A percentile compares a stretch with the other conserved stretches of the same genome.
Conservation (phyloP, 2,888 invertebrate genomes). For the Clostera curtula region DNA sequence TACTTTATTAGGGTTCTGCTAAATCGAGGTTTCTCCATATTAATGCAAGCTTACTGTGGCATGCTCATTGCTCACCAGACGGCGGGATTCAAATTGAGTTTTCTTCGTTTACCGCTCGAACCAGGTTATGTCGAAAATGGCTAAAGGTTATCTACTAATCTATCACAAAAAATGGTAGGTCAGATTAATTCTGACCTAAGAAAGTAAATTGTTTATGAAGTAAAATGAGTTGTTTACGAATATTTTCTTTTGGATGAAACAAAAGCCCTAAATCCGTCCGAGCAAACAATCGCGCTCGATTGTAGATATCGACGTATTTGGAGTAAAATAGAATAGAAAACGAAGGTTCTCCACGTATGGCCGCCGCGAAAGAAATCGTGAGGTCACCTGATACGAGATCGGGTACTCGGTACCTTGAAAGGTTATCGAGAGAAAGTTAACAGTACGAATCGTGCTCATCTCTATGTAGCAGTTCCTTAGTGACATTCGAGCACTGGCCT, state of each 20-base stretch:
- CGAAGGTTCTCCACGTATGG: slow-evolving; percentile 31
- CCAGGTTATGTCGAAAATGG: no score
- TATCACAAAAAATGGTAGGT: no score
- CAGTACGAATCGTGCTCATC: slow-evolving; percentile 40
- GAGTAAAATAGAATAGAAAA: slow-evolving; percentile 42
- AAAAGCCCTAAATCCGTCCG: slow-evolving; percentile 1
- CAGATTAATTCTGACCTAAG: no score
- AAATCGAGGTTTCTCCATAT: not conserved
- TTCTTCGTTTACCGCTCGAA: no score
- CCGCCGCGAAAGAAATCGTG: slow-evolving; percentile 29
- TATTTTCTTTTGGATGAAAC: no score
- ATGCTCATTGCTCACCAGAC: no score
- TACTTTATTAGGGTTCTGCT: slow-evolving; percentile 1
- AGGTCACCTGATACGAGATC: slow-evolving; percentile 47
- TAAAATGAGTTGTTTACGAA: no score
- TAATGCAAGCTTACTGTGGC: no score
- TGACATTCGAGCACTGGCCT: not conserved
- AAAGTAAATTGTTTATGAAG: no score
- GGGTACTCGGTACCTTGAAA: slow-evolving; percentile 39
- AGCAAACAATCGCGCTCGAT: slow-evolving; percentile 3
- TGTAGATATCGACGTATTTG: slow-evolving; percentile 26
- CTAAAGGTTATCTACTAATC: no score
- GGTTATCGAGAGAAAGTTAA: slow-evolving; percentile 61
- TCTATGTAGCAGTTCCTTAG: slow-evolving; percentile 22
- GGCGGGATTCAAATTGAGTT: no score